phyloP scores from a whole-genome alignment of 2,888 invertebrate genomes.

The Ariolimax columbianus region DNA sequence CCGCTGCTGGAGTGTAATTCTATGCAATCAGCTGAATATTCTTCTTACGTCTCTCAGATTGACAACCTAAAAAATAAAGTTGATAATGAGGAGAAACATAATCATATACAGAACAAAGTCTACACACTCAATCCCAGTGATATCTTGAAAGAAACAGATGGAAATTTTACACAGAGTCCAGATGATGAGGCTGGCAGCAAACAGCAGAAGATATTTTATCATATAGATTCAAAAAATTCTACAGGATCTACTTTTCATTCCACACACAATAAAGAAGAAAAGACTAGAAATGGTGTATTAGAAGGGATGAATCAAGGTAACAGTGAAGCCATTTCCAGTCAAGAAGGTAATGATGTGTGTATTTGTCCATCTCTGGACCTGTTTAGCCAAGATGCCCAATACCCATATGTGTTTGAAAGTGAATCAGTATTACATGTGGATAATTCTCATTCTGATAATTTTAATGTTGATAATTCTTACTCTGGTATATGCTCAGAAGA shows the following conservation, averaged over 20 bases:
- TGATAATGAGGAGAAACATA: neutral
- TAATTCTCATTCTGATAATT: neutral
- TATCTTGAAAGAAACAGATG: neutral
- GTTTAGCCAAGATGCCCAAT: conserved; percentile 1
- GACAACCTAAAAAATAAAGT: neutral
- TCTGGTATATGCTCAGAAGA: neutral
- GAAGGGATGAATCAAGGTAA: neutral
- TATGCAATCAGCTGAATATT: neutral
- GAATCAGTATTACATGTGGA: too few relatives aligned
- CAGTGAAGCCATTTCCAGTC: neutral
- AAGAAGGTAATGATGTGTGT: neutral
- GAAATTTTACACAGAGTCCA: neutral
- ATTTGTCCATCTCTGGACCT: neutral
- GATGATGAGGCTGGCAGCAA: neutral
- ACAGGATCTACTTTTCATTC: neutral
- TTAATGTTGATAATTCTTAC: neutral
- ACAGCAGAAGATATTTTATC: neutral
- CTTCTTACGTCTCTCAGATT: neutral
- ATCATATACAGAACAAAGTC: neutral
- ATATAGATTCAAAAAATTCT: neutral
- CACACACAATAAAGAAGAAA: neutral
- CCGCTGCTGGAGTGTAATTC: neutral
- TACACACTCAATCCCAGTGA: neutral
- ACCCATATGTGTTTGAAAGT: neutral
- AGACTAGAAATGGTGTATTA: neutral